Base-by-base conservation (phyloP, 1,140 invertebrate genomes). In the Brachystomella parvula region DNA sequence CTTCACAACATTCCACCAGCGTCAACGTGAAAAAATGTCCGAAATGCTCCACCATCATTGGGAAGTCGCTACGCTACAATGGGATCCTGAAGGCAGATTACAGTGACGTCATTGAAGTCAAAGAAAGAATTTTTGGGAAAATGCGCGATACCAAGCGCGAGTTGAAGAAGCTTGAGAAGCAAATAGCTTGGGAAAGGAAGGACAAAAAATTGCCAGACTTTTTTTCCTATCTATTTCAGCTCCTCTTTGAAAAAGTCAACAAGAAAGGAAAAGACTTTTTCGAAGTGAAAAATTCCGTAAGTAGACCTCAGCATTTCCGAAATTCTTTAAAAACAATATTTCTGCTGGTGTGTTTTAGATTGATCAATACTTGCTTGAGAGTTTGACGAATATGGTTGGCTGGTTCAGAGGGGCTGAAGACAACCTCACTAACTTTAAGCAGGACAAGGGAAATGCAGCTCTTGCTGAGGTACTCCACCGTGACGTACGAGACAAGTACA, bases 1-100 rank as follows among this genome's bases (percentile, higher is more conserved):
- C 33, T 30, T 70, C 70, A 59, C 26, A 59, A 47, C 29, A 39
- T 47, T 53, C 29, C 33, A 39, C 6, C 19, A 39, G 19, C 19
- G 77, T 82, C 47, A 68, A 75, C 21, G 70, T 79, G 58, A 80
- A 79, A 73, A 30, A 63, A 1, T 83, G 82, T 74, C 82, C 82
- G 21, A 74, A 63, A 59, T 83, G 82, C 64, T 78, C 76, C 66
- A 77, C 76, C 2, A 65, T 76, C 1, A 82, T 83, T 28, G 67
- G 78, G 28, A 75, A 75, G 65, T 79, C 75, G 70, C 62, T 75
- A 1, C 70, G 81, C 24, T 82, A 81, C 47, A 76, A 78, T 29
- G 75, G 75, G 28, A 63, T 76, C 6, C 75, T 82, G 9, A 79
- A 81, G 49, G 47, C 74, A 31, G 71, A 71, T 32, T 73, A 77